Conservation (phyloP, 64 coral and sea anemone species). For the Dendrophyllia cribrosa region DNA sequence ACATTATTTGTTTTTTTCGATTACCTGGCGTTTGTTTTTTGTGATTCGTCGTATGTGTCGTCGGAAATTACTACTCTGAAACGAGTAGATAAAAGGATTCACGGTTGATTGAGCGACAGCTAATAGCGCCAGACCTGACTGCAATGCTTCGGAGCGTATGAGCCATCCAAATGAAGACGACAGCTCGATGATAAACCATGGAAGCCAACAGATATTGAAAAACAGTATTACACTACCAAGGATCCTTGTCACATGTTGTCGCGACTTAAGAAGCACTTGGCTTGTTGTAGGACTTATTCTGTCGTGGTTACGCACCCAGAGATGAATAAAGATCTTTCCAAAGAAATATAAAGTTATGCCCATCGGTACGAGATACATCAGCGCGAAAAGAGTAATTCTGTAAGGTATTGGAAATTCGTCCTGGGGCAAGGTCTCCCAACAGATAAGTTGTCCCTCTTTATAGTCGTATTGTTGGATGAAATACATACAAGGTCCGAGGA, state of each 20-base stretch:
- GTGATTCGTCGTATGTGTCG: constrained; percentile 9
- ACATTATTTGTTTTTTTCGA: neutral
- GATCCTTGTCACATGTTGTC: constrained; percentile 33
- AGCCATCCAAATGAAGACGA: neutral
- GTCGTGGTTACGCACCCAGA: constrained; percentile 4
- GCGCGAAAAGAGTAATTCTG: neutral
- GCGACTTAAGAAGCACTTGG: constrained; percentile 5
- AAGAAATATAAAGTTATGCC: neutral
- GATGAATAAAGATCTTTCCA: constrained; percentile 36
- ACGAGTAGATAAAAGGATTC: constrained; percentile 59
- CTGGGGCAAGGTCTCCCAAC: constrained; percentile 29
- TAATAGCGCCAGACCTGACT: constrained; percentile 6
- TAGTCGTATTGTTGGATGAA: neutral
- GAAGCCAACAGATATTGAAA: constrained; percentile 65
- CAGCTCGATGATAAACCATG: constrained; percentile 48
- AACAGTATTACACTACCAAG: constrained; percentile 42
- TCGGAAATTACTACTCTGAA: constrained; percentile 61
- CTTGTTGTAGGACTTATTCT: neutral
- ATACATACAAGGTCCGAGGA: neutral
- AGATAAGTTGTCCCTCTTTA: neutral
- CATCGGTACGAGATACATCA: constrained; percentile 43
- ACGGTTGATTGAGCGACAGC: constrained; percentile 40
- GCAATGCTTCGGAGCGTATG: neutral
- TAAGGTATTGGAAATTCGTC: constrained; percentile 9
- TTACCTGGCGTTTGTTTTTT: neutral